Percentiles rank a stretch among this genome's conserved stretches.
phyloP scores from a whole-genome alignment of 2,888 invertebrate species.

The Mesodorylaimus sp. region DNA sequence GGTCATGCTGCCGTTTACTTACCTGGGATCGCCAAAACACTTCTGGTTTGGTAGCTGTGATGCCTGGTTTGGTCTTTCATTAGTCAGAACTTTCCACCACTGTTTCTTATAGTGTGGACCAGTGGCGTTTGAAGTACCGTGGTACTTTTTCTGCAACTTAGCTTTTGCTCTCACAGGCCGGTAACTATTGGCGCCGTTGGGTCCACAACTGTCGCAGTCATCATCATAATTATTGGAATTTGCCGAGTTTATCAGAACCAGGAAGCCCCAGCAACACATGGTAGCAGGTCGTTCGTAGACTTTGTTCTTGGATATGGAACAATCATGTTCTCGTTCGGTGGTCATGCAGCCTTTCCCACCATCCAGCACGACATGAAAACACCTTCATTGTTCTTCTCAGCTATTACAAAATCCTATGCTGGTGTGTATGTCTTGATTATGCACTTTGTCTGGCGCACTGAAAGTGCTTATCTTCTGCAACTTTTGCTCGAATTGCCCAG shows the following conservation, averaged over 20 bases:
- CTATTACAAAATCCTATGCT: conserved; percentile 37
- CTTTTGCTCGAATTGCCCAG: too few species aligned
- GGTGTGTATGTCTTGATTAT: conserved; percentile 11
- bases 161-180: too few species aligned
- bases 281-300: conserved; percentile 35
- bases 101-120: background rate
- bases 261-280: background rate
- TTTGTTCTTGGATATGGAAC: conserved; percentile 51
- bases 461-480: too few species aligned
- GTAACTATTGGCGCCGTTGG: conserved; percentile 46
- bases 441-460: too few species aligned
- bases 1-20: conserved; percentile 57
- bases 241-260: too few species aligned
- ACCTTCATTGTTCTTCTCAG: conserved; percentile 51
- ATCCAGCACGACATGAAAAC: conserved; percentile 78
- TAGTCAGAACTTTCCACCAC: background rate
- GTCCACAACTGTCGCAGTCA: conserved; percentile 44
- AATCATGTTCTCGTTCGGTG: conserved; percentile 51
- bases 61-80: background rate
- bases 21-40: conserved; percentile 74
- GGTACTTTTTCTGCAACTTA: too few species aligned
- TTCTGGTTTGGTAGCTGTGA: conserved; percentile 50
- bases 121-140: too few species aligned
- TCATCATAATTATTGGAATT: conserved; percentile 45
- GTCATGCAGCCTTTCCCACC: conserved; percentile 52